Evolutionary conservation across 2,113 vertebrate species (phyloP), one percentile per base, ranked within the genome.

Genomic region (Malurus elegans): DNA sequence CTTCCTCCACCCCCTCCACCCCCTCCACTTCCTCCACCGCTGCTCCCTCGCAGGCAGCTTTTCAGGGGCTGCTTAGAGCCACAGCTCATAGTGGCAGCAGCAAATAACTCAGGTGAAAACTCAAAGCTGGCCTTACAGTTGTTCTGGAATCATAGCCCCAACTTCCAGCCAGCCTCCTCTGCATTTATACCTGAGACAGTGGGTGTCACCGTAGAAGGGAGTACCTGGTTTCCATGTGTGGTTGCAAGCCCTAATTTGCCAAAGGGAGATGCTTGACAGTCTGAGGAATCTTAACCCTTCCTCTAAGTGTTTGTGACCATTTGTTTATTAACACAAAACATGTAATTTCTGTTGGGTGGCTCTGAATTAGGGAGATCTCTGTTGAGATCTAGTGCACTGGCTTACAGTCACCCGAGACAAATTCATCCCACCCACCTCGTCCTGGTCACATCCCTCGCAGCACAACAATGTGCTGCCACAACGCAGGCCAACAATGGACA

Each of bases 331-430:
- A 34, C 5, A 70, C 88, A 83, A 92, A 94, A 61, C 89, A 47
- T 97, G 79, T 97, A 96, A 97, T 97, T 96, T 96, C 85, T 95
- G 7, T 28, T 95, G 96, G 96, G 96, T 94, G 96, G 95, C 95
- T 88, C 92, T 94, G 56, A 81, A 69, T 73, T 29, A 75, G 84
- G 83, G 42, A 60, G 76, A 89, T 96, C 32, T 88, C 51, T 88
- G 45, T 48, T 51, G 48, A 40, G 67, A 96, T 94, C 76, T 85
- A 44, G 72, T 89, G 36, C 83, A 31, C 67, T 34, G 85, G 4
- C 12, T 45, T 45, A 26, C 61, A 92, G 85, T 81, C 87, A 88
- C 23, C 72, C 17, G 34, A 64, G 62, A 73, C 60, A 80, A 83
- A 62, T 29, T 84, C 93, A 44, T 56, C 95, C 93, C 91, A 94